Base-by-base conservation (phyloP, 2,797 vertebrate genomes). In the Siniperca obscura region DNA sequence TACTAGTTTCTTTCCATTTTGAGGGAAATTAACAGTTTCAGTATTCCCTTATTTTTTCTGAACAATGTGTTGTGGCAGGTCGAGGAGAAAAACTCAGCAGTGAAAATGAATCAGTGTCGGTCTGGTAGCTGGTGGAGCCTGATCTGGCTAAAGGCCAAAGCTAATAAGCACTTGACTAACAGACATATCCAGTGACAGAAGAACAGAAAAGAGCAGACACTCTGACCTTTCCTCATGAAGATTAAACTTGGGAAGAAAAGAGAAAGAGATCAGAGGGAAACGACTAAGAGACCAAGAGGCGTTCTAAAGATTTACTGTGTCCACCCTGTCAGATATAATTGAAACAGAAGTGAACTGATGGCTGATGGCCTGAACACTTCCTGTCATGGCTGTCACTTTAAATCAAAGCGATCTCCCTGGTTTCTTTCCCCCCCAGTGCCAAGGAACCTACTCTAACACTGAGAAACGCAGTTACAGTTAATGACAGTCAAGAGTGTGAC, bases 121-220 rank as follows among this genome's bases (percentile, higher is more conserved):
- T n/a, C 66, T 48, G 44, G 19, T 25, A 52, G 42, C 72, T 38
- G 46, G 2, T 78, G 69, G 67, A 61, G 59, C 27, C 40, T 72
- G 79, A 87, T 86, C 64, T 87, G 70, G 79, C 74, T 59, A 83
- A 89, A 92, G 80, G 81, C 70, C 89, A 88, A 70, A 74, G 74
- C 73, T 90, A 87, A 91, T 90, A 70, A 84, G 74, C 70, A 46
- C 78, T 77, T 57, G 74, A 86, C 87, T 81, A 86, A 80, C 53
- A 85, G 77, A 82, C n/a, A 50, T 74, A 78, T 76, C 66, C 74
- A 3, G 27, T 71, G 80, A 86, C 79, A 76, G 82, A 38, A 25
- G 70, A 52, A 61, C 52, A 65, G 60, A 77, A 64, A 62, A 68
- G 62, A 50, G 69, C 62, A 64, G 78, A 82, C 67, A 69, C 81